Evolutionary conservation across 2,888 invertebrate species (phyloP), one percentile per base, ranked within the genome.

Genomic region (Leucophenga maculata): DNA sequence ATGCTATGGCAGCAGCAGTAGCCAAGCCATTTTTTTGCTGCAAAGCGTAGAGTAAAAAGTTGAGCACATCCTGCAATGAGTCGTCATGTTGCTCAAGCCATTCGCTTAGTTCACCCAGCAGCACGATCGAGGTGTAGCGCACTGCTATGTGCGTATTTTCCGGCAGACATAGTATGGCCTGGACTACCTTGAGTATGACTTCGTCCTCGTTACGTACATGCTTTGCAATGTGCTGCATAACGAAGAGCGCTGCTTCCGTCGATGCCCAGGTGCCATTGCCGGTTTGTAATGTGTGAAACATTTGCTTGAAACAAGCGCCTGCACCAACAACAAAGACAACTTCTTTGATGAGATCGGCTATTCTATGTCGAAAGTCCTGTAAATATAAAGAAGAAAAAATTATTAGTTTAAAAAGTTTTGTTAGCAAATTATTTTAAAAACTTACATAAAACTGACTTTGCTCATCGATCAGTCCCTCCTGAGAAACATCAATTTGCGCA

Each of bases 281-380:
- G 69, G 90, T 89, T 78, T 94, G 93, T 32, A 98, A 90, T 66
- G 93, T 92, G 0, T 93, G 87, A 86, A 95, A 95, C 94, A 97
- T 97, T 90, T 97, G 96, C 68, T 94, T 91, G 88, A 98, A 97
- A 87, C 97, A 97, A 44, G 94, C 93, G 72, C 94, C 94, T 32
- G 97, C 97, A 1, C 98, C 97, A 73, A 98, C 95, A 68, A 99
- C 95, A 89, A 98, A 99, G 54, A 97, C 96, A 60, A 99, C 96
- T 86, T 99, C 99, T 87, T 97, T 97, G 74, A 99, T 95, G 69
- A 99, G 90, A 86, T 99, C 98, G 39, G 95, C 94, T 18, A 97
- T 97, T 85, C 96, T 93, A 77, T 91, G 90, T 74, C 99, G 92
- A 88, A 91, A 97, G 91, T 90, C 95, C 92, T 92, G 65, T 11